Evolutionary conservation across 2,888 invertebrate species (phyloP).

Genomic region (Dryobota labecula): DNA sequence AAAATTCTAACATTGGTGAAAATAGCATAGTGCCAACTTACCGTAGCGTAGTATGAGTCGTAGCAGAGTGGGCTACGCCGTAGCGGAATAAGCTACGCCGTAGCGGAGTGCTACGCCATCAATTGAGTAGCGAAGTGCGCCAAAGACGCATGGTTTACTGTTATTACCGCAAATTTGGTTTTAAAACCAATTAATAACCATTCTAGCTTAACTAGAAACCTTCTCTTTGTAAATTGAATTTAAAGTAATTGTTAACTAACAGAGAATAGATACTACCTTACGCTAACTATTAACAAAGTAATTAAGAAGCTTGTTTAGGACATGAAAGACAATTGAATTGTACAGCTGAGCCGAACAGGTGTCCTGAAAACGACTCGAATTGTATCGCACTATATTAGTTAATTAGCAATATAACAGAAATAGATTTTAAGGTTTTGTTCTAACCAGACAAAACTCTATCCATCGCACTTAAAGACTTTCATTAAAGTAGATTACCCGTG

Average conservation of each 20-base stretch:
- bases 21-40: not conserved
- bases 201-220: not conserved
- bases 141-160: not conserved
- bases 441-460: not conserved
- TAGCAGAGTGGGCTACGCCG: not conserved
- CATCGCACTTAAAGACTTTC: too few relatives aligned
- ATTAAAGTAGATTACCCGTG: not conserved
- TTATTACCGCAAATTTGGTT: not conserved
- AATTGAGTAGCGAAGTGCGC: not conserved
- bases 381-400: slow-evolving; percentile 18
- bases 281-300: slow-evolving; percentile 10
- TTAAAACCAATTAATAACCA: not conserved
- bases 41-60: not conserved
- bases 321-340: slow-evolving; percentile 45
- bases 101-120: not conserved
- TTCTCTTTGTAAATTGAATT: slow-evolving; percentile 15
- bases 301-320: slow-evolving; percentile 12
- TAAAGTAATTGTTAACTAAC: slow-evolving; percentile 4
- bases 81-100: slow-evolving; percentile 14
- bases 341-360: slow-evolving; percentile 33
- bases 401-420: slow-evolving; percentile 16
- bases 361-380: slow-evolving; percentile 2
- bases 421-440: not conserved
- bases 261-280: slow-evolving; percentile 10
- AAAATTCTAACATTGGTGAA: not conserved